phyloP scores from a whole-genome alignment of 2,888 invertebrate species.

The Epistrophe eligans region DNA sequence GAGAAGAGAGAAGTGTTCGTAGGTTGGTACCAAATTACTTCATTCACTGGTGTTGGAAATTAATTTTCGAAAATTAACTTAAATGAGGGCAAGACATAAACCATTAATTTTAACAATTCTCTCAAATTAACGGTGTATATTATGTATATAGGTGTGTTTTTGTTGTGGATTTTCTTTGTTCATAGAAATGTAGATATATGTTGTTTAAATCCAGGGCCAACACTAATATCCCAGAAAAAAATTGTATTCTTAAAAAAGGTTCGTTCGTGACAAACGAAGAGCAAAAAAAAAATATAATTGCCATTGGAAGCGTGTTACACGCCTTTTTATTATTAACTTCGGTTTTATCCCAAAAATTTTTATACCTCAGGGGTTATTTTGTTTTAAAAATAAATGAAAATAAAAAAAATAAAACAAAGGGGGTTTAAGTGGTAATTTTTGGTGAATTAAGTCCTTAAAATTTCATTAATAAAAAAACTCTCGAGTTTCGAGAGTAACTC shows the following conservation, averaged over 20 bases:
- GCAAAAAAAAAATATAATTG: constrained; percentile 10
- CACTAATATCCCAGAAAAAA: neutral
- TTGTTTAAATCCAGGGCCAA: constrained; percentile 11
- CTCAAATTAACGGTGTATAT: constrained; percentile 65
- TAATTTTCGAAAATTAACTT: constrained; percentile 75
- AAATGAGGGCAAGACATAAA: constrained; percentile 73
- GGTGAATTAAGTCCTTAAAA: constrained; percentile 24
- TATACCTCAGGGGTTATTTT: constrained; percentile 5
- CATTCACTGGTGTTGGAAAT: constrained; percentile 63
- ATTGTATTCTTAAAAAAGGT: constrained; percentile 12
- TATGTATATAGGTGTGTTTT: neutral
- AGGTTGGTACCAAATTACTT: constrained; percentile 66
- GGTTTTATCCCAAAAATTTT: constrained; percentile 7
- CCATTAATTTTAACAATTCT: constrained; percentile 71
- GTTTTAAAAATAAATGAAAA: neutral
- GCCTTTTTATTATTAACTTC: constrained; percentile 31
- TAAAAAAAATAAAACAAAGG: neutral
- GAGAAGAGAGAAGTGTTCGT: constrained; percentile 27
- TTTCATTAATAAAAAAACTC: constrained; percentile 8
- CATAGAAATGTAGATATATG: neutral
- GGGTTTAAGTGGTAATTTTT: constrained; percentile 13
- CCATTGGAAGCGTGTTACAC: constrained; percentile 15
- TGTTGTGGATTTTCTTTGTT: constrained; percentile 18
- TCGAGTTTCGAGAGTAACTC: neutral
- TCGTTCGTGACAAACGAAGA: neutral